Evolutionary conservation across 1,140 invertebrate species (phyloP).

Genomic region (Drosophila varians): DNA sequence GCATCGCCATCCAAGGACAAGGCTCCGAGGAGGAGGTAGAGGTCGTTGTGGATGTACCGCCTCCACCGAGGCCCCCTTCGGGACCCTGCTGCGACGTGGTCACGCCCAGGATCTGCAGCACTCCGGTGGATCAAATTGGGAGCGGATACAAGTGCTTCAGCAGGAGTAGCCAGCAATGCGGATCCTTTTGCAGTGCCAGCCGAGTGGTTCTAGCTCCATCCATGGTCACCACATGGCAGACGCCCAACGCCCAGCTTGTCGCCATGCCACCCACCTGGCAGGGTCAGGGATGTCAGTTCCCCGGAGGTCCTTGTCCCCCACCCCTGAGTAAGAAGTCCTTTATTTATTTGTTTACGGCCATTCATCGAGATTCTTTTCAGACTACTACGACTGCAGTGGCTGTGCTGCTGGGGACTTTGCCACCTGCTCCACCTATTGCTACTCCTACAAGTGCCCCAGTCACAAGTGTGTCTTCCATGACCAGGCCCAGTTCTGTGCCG

Average conservation of each 20-base stretch:
- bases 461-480: slow-evolving; percentile 58
- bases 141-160: slow-evolving; percentile 59
- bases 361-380: too few species aligned
- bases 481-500: slow-evolving; percentile 54
- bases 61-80: neutral
- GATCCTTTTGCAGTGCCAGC: slow-evolving; percentile 49
- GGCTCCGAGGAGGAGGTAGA: slow-evolving; percentile 34
- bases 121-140: neutral
- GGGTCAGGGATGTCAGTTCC: slow-evolving; percentile 18
- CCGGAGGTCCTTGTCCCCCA: slow-evolving; percentile 4
- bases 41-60: neutral
- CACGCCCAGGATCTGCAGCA: slow-evolving; percentile 52
- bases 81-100: slow-evolving; percentile 54
- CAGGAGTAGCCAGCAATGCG: slow-evolving; percentile 44
- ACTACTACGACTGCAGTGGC: slow-evolving; percentile 66
- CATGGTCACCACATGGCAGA: slow-evolving; percentile 17
- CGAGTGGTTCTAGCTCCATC: slow-evolving; percentile 47
- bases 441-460: slow-evolving; percentile 50
- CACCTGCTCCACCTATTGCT: slow-evolving; percentile 67
- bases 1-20: slow-evolving; percentile 29
- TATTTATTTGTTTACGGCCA: too few species aligned
- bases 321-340: slow-evolving; percentile 30
- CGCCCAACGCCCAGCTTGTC: slow-evolving; percentile 35
- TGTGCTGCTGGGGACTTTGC: slow-evolving; percentile 25
- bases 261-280: slow-evolving; percentile 50